Conservation (phyloP, 2,797 vertebrate genomes). For the Amblyraja radiata region DNA sequence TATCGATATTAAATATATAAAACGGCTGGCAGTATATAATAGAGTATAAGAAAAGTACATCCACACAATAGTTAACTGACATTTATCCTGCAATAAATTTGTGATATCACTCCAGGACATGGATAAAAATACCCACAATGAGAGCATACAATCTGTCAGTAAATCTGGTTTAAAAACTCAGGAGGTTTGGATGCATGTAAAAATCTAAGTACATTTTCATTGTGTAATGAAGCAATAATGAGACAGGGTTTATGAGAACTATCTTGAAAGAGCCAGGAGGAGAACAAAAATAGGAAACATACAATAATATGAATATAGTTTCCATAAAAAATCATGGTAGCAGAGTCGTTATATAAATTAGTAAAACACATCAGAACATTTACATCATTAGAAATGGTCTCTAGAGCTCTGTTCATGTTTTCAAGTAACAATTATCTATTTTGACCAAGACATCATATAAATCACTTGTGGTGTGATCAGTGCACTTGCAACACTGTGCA, state of each 20-base stretch:
- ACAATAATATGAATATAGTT: neutral
- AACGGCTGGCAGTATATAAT: neutral
- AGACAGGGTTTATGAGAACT: neutral
- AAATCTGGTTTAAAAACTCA: neutral
- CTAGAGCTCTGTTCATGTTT: neutral
- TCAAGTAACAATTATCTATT: neutral
- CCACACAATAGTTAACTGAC: neutral
- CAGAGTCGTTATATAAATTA: neutral
- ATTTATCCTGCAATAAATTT: neutral
- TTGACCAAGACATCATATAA: neutral
- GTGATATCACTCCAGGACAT: neutral
- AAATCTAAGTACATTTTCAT: neutral
- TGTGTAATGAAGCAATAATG: neutral
- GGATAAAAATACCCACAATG: neutral
- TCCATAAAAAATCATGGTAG: neutral
- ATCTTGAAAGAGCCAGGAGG: neutral
- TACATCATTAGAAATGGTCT: neutral
- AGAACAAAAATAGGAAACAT: neutral
- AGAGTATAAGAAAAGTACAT: neutral
- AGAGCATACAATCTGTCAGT: neutral
- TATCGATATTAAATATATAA: neutral
- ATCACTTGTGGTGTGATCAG: neutral
- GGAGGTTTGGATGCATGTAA: no score
- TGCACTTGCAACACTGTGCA: neutral
- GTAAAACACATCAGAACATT: neutral